Base-by-base conservation (phyloP, 37 sponge, comb jelly and placozoan genomes). In the Geodia barretti region DNA sequence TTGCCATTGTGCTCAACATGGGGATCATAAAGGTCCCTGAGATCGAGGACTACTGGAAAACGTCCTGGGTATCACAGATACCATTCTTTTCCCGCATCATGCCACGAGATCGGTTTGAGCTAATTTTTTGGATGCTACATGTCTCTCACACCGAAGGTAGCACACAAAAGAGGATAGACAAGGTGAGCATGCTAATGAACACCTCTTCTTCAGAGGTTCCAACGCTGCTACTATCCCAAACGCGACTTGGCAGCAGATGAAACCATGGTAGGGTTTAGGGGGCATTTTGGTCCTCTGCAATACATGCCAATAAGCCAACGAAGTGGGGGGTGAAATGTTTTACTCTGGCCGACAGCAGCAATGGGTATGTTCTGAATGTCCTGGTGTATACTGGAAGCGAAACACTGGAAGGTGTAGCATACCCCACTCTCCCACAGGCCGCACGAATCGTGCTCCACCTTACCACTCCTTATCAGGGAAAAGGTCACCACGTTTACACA, bases 21-120 rank as follows among this genome's bases (percentile, higher is more conserved):
- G 64, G 90, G 42, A 41, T 79, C 21, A 89, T 89, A 78, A 72
- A 82, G 33, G 80, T 86, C 2, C 72, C 86, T 37, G 64, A 62
- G 64, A 62, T 62, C 4, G 64, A 62, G 26, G 64, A 2, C 3
- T 62, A 62, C 64, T 62, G 64, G 64, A 62, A 62, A 28, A 62
- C 64, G 26, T 62, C 64, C 64, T 62, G 64, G 64, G 26, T 9
- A 3, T 62, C 64, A 62, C 19, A 19, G 60, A 62, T 62, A 28
- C 8, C 54, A 24, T 73, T 39, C 17, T 73, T 73, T 8, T 21
- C 3, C 3, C 20, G 21, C 4, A 26, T 73, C 30, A 4, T 73
- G 41, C 39, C 74, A 67, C 68, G 68, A 9, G 29, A 67, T 67
- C 11, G 68, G 24, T 39, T 73, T 39, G 28, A 73, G 58, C 47